Conservation (phyloP, 2,888 invertebrate genomes). For the Drosophila neotestacea region DNA sequence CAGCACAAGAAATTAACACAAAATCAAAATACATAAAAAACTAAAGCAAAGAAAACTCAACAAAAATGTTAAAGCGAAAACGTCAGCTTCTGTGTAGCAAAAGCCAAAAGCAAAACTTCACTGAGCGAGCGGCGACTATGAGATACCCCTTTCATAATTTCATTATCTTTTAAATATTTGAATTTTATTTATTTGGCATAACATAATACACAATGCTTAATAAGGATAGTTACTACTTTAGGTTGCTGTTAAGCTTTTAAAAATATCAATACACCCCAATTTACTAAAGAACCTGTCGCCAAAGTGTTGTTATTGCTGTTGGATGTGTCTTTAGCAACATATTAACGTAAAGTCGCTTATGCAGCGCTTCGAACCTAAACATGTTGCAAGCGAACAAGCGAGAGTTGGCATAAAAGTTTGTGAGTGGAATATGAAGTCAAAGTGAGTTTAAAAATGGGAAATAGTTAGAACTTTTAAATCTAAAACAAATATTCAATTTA, state of each 20-base stretch:
- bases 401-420: slow-evolving; percentile 36
- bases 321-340: slow-evolving; percentile 10
- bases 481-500: no score
- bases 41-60: slow-evolving; percentile 5
- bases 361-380: slow-evolving; percentile 63
- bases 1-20: slow-evolving; percentile 72
- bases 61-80: slow-evolving; percentile 49
- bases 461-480: no score
- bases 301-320: slow-evolving; percentile 7
- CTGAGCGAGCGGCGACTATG: background rate
- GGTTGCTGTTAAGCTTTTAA: background rate
- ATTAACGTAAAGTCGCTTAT: slow-evolving; percentile 23
- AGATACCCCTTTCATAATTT: slow-evolving; percentile 30
- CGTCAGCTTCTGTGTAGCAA: slow-evolving; percentile 50
- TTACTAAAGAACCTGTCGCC: background rate
- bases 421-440: background rate
- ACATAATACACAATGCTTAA: background rate
- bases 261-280: background rate
- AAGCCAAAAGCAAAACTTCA: slow-evolving; percentile 25
- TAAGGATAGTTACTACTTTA: no score
- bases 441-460: no score
- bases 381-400: slow-evolving; percentile 57
- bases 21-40: slow-evolving; percentile 56
- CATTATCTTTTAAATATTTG: background rate
- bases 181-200: no score